Evolutionary conservation across 2,888 invertebrate genomes (phyloP).

Genomic region (Limnephilus rhombicus): DNA sequence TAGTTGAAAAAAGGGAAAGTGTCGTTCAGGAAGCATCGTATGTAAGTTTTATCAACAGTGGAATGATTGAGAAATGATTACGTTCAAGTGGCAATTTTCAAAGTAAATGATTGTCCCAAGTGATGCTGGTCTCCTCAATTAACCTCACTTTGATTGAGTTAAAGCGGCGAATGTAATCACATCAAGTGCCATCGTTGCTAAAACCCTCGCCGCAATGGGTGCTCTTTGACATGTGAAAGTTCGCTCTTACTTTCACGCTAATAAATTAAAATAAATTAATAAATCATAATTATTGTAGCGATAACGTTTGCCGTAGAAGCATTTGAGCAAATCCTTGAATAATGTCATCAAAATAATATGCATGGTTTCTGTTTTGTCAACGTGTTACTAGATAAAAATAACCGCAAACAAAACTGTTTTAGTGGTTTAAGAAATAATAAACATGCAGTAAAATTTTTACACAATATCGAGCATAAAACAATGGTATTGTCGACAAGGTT

Average conservation of each 20-base stretch:
- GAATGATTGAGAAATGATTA: background rate
- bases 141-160: background rate
- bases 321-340: too few relatives aligned
- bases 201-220: background rate
- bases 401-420: too few relatives aligned
- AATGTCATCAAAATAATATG: too few relatives aligned
- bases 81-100: background rate
- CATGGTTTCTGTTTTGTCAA: too few relatives aligned
- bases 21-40: background rate
- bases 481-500: background rate
- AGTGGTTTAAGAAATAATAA: too few relatives aligned
- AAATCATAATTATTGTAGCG: background rate
- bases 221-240: background rate
- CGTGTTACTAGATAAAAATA: too few relatives aligned
- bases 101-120: constrained; percentile 7
- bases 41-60: background rate
- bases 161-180: background rate
- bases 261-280: background rate
- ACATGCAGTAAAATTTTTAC: too few relatives aligned
- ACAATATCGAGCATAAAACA: background rate
- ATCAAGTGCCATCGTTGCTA: background rate
- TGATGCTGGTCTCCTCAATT: constrained; percentile 5
- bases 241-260: background rate
- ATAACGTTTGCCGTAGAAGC: too few relatives aligned
- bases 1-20: constrained; percentile 5